Evolutionary conservation across 2,797 vertebrate genomes (phyloP), one percentile per base, ranked within the genome.

Genomic region (Hoplostethus mediterraneus): DNA sequence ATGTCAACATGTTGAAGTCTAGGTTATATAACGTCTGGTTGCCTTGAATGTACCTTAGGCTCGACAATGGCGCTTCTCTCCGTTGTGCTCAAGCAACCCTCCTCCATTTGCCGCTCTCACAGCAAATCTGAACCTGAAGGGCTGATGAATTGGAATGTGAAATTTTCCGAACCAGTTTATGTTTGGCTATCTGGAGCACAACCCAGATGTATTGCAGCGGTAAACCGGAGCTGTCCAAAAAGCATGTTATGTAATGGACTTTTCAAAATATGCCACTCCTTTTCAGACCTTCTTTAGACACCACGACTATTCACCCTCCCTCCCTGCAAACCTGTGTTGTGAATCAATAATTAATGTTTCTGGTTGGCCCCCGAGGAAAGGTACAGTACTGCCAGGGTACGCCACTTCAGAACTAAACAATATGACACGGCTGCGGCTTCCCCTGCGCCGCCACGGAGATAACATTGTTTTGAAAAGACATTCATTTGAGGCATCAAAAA

Each of bases 1-100:
- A 64, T 57, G 77, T 73, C 68, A 54, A 17, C 0, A n/a, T 56
- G 79, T 84, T 81, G 73, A 80, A 16, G 42, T 58, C 9, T 2
- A 48, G 75, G 52, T 87, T 79, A 59, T 40, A 31, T 36, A 71
- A 60, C 9, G 53, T 73, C n/a, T 33, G 25, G 36, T 36, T 38
- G 31, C 64, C 61, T 71, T 63, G 66, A 65, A 77, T 33, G 31
- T 31, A 49, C 31, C 68, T 79, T 67, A 33, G 36, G 71, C 44
- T 71, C 57, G 0, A 13, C 65, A 42, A 36, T 25, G 40, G 8
- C 30, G 10, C 21, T 25, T 49, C 38, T 17, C 61, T 38, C 58
- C 11, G 48, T 28, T 48, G 68, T 58, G 45, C 45, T 57, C 70
- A 6, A 8, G 38, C 30, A 30, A 17, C 52, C 30, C 13, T 63